Conservation (phyloP, 1,140 invertebrate species). For the Lasaia peninsularis region DNA sequence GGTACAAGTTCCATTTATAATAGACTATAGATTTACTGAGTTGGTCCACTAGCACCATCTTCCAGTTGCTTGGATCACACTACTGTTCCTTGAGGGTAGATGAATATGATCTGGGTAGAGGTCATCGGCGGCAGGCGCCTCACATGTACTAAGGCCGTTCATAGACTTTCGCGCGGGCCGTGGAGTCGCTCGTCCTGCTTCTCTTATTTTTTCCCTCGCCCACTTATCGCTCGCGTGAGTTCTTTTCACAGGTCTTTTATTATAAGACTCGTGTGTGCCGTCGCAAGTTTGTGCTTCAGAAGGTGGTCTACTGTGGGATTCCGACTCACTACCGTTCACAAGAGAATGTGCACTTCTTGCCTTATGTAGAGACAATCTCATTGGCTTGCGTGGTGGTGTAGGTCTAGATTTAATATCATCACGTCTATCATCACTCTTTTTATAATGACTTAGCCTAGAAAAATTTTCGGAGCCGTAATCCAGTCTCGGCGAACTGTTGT, state of each 20-base stretch:
- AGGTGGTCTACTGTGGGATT: slow-evolving; percentile 44
- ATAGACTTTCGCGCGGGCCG: slow-evolving; percentile 39
- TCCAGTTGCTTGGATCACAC: slow-evolving; percentile 25
- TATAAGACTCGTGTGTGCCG: slow-evolving; percentile 16
- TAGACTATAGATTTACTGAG: background rate
- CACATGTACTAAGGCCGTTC: slow-evolving; percentile 41
- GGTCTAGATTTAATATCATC: slow-evolving; percentile 78
- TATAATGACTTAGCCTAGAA: slow-evolving; percentile 67
- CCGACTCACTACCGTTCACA: slow-evolving; percentile 66
- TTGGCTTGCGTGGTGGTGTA: slow-evolving; percentile 89
- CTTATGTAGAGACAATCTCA: slow-evolving; percentile 88
- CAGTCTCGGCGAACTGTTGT: slow-evolving; percentile 58
- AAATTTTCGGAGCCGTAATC: slow-evolving; percentile 79
- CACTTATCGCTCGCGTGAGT: slow-evolving; percentile 53
- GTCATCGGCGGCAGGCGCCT: slow-evolving; percentile 55
- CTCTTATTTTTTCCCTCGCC: slow-evolving; percentile 40
- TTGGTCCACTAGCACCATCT: slow-evolving; percentile 47
- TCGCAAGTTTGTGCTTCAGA: slow-evolving; percentile 39
- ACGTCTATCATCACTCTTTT: slow-evolving; percentile 59
- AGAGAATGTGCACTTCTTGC: slow-evolving; percentile 89
- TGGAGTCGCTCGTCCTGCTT: slow-evolving; percentile 46
- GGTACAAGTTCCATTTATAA: background rate
- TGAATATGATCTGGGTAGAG: slow-evolving; percentile 51
- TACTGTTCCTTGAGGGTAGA: slow-evolving; percentile 28
- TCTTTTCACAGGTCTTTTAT: slow-evolving; percentile 56